Evolutionary conservation across 2,888 invertebrate genomes (phyloP), one percentile per base, ranked within the genome.

Genomic region (Octodonta nipae): DNA sequence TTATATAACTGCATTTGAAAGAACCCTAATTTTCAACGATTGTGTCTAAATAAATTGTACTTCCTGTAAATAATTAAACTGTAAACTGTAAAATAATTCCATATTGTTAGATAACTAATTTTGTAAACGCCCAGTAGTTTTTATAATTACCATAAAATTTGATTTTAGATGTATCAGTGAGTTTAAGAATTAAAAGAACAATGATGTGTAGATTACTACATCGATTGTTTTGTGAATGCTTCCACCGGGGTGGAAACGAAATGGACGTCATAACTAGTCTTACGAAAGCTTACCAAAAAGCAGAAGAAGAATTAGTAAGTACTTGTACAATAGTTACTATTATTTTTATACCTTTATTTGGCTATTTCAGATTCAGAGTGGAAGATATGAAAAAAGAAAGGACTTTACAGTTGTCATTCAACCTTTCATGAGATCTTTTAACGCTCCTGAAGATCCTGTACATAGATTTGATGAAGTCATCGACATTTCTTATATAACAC

Each of bases 331-430:
- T n/a, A n/a, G n/a, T n/a, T n/a, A n/a, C n/a, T n/a, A n/a, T n/a
- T n/a, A n/a, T n/a, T n/a, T n/a, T n/a, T n/a, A n/a, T n/a, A n/a
- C n/a, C n/a, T n/a, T n/a, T n/a, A n/a, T n/a, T n/a, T n/a, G 4
- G 4, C 22, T 2, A 22, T 22, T 15, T 28, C 28, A 50, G 75
- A 61, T 74, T 40, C 59, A 61, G 3, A 73, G 72, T 50, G 74
- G 74, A 0, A 63, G 78, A 13, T 81, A 80, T 56, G 74, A 77
- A 47, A 61, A 61, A 0, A 71, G 68, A 15, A 66, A 69, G 1
- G 78, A 79, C 57, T 81, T 80, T 62, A 72, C 80, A 0, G 80
- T 80, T 22, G 74, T 80, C 7, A 45, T 78, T 35, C 80, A 80
- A 57, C 79, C 80, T 1, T 81, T 81, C 56, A 78, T 74, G 62